Evolutionary conservation across 2,113 vertebrate species (phyloP).

Genomic region (Gymnarchus niloticus): DNA sequence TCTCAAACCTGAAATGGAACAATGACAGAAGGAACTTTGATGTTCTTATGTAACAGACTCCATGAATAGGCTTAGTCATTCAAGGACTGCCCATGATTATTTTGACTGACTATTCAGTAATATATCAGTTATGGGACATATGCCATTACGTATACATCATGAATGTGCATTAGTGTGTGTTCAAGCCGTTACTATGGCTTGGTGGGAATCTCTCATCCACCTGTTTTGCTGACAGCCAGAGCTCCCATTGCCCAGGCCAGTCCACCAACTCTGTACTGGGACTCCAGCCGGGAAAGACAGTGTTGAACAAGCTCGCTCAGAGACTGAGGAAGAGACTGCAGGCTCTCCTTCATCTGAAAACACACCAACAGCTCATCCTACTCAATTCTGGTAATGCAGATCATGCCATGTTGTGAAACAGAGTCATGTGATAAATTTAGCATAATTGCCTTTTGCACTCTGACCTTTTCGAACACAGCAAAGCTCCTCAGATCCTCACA

Average conservation of each 20-base stretch:
- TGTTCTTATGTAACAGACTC: neutral
- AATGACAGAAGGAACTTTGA: neutral
- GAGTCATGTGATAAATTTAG: neutral
- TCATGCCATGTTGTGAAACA: neutral
- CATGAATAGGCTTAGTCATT: neutral
- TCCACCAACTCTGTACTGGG: conserved; percentile 54
- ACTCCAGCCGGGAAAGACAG: conserved; percentile 64
- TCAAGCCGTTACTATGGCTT: neutral
- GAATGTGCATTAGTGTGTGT: neutral
- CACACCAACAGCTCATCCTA: neutral
- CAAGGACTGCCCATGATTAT: neutral
- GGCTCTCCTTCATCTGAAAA: conserved; percentile 58
- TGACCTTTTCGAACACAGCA: conserved; percentile 74
- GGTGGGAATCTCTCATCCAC: conserved; percentile 44
- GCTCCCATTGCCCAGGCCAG: conserved; percentile 58
- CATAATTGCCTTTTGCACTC: neutral
- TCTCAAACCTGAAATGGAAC: conserved; percentile 59
- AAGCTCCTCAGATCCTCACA: conserved; percentile 77
- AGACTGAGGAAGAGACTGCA: conserved; percentile 64
- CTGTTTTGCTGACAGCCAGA: conserved; percentile 63
- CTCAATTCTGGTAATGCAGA: neutral
- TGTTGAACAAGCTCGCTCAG: conserved; percentile 64
- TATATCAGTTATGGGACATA: too few relatives aligned
- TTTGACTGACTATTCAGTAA: neutral
- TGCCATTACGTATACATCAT: too few relatives aligned